Base-by-base conservation (phyloP, 2,113 vertebrate species). In the Sigmodon hispidus region DNA sequence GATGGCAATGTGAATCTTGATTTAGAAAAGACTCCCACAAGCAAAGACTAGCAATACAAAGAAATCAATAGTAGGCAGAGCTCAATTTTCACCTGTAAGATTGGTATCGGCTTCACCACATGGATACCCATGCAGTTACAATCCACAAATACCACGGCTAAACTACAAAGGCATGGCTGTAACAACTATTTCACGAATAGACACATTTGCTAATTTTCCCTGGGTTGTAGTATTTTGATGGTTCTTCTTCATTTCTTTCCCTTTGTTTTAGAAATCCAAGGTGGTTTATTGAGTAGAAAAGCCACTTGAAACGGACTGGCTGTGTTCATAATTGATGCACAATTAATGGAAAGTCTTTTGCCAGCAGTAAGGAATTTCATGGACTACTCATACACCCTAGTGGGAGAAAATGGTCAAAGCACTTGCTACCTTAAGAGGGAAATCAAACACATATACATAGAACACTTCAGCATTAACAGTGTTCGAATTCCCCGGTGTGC, bases 301-400 rank as follows among this genome's bases (percentile, higher is more conserved):
- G 90, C 84, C 73, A 98, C 96, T 97, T 96, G 93, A 24, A 75
- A 34, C 80, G 92, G 89, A 90, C 85, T 96, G 22, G 21, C 93
- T 94, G 0, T 94, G 75, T 12, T 36, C 67, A 73, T 97, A 97
- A 97, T 96, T 94, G 79, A 97, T 87, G 77, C 93, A 97, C 92
- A 97, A 97, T 91, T 93, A 94, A 97, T 92, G 93, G 48, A 22
- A 95, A 61, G 4, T 24, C 21, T 91, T 80, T 93, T 3, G 57
- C 59, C 21, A 10, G 8, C 0, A 3, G 67, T 95, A 21, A 83
- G 85, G 48, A 92, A 94, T 98, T 98, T 81, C 93, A 96, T 45
- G 97, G 98, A 94, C 96, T 98, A 94, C 94, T 98, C 97, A 96
- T 98, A 98, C 98, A 98, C 97, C 97, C 98, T 98, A 98, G 98